These are phyloP conservation scores for Hypomecis atomaria DNA, from an alignment of 2,888 invertebrate species.

Conservation along the genomic window DNA sequence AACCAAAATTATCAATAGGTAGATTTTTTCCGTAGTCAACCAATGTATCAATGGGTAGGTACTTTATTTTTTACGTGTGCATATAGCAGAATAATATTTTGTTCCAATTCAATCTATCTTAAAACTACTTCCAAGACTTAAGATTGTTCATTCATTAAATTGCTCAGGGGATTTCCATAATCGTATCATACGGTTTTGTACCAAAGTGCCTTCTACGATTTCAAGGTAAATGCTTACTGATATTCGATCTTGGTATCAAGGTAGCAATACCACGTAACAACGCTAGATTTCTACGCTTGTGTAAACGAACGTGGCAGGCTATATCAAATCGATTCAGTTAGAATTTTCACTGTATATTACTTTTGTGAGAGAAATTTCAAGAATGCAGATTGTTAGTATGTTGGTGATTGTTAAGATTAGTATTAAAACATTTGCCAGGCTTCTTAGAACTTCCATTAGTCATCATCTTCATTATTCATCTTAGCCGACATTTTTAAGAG, in stretches of 20 bases:
- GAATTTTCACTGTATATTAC: slow-evolving; percentile 19
- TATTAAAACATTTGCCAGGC: neutral
- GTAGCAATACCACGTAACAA: slow-evolving; percentile 52
- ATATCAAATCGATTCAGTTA: slow-evolving; percentile 30
- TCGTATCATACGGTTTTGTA: slow-evolving; percentile 42
- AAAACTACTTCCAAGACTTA: slow-evolving; percentile 5
- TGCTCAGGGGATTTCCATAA: slow-evolving; percentile 40
- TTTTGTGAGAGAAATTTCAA: neutral
- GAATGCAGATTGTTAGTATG: slow-evolving; percentile 11
- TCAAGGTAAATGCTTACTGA: slow-evolving; percentile 57
- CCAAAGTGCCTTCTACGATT: slow-evolving; percentile 44
- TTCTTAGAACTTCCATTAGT: neutral
- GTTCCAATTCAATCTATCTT: slow-evolving; percentile 8
- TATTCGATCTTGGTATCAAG: slow-evolving; percentile 61
- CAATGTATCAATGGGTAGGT: too few relatives aligned
- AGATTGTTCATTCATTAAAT: slow-evolving; percentile 29
- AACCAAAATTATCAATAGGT: too few relatives aligned
- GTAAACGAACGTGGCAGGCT: slow-evolving; percentile 3
- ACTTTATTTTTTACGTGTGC: neutral
- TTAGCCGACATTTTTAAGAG: neutral
- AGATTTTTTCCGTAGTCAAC: too few relatives aligned
- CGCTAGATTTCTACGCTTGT: slow-evolving; percentile 22
- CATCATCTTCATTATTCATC: neutral
- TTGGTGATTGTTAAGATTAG: neutral
- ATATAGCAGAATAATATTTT: neutral